Evolutionary conservation across 53 echinoderm and acorn worm genomes (phyloP), one percentile per base, ranked within the genome.

Genomic region (Temnopleurus reevesii): DNA sequence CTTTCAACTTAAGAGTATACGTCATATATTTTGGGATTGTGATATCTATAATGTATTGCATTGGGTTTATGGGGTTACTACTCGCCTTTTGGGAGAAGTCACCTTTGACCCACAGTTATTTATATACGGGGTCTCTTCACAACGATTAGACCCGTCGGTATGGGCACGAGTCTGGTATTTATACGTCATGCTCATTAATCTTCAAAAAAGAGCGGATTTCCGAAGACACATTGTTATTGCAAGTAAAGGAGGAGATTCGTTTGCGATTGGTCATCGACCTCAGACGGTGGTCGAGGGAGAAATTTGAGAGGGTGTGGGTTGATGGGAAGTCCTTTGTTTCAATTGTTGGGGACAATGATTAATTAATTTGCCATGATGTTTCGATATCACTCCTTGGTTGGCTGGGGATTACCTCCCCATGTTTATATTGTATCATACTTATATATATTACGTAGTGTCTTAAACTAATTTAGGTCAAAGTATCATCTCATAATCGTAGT

Each of bases 11-110:
- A 81, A 90, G 41, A 81, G 30, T 24, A 59, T 81, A 7, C 21
- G 17, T 1, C 90, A 90, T 63, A 46, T 81, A 1, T 90, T 90
- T n/a, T 81, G 90, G 90, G 90, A 61, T 12, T 90, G 90, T 63
- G 12, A 43, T 4, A 30, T 71, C 4, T 53, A 89, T 89, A 23
- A 76, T 12, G 30, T 89, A 10, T 30, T 89, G 4, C 29, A 46
- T 64, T 89, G 89, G 89, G 89, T 89, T 0, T 27, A 46, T 46
- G 79, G 45, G 79, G 45, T 77, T 18, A 77, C 79, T 18, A 77
- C 4, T 4, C 45, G 46, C 5, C 8, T 43, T 10, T n/a, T 77
- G 23, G 79, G 79, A 10, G 4, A 7, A n/a, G 19, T 45, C 18
- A 35, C 53, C 29, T 57, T 84, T 57, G 58, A 59, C 31, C 8